Evolutionary conservation across 2,113 vertebrate species (phyloP).

Genomic region (Hoplias malabaricus): DNA sequence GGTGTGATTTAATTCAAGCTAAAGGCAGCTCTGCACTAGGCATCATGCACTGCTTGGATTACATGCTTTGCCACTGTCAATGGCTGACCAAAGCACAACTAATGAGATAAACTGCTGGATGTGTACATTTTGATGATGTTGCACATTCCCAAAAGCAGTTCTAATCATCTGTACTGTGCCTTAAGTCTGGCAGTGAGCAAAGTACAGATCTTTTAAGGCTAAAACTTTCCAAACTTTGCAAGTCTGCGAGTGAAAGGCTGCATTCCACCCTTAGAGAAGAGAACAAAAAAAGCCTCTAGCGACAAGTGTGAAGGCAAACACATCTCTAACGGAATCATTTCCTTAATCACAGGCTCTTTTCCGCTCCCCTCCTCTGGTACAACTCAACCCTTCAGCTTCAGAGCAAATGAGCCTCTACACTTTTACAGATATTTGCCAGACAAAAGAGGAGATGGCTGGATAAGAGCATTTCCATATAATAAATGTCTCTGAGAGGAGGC

Average conservation of each 20-base stretch:
- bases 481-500: conserved; percentile 20
- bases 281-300: not conserved
- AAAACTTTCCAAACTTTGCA: not conserved
- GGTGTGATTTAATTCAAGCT: too few species aligned
- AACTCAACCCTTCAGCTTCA: not conserved
- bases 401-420: not conserved
- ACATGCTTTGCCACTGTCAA: too few species aligned
- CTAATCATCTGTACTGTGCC: not conserved
- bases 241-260: not conserved
- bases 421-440: not conserved
- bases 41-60: too few species aligned
- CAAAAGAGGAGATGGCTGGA: conserved; percentile 6
- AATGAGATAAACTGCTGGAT: too few species aligned
- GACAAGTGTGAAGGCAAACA: not conserved
- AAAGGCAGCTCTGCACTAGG: too few species aligned
- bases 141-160: not conserved
- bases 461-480: not conserved
- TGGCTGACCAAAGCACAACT: too few species aligned
- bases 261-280: not conserved
- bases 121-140: not conserved
- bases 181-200: not conserved
- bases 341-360: not conserved
- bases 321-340: not conserved
- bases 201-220: not conserved
- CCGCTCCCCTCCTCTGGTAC: not conserved